Conservation (phyloP, 64 coral and sea anemone genomes). For the Acropora yongei region DNA sequence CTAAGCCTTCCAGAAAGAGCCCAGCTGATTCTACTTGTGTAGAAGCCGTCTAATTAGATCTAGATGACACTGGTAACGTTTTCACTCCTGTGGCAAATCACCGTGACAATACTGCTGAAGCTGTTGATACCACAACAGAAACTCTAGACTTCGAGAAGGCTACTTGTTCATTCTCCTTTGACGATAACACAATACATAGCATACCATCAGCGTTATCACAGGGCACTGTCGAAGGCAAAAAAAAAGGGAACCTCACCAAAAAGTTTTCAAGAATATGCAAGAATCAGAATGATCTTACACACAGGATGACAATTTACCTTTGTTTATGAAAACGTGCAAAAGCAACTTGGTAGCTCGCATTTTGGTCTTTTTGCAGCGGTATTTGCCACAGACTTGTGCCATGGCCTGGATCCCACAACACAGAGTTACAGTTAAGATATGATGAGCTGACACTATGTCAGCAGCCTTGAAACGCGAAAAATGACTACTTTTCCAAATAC, state of each 20-base stretch:
- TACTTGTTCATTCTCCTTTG: not conserved
- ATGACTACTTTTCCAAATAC: conserved; percentile 63
- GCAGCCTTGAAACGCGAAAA: conserved; percentile 25
- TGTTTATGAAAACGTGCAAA: conserved; percentile 5
- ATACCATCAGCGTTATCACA: not conserved
- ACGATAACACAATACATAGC: not conserved
- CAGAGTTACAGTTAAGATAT: conserved; percentile 55
- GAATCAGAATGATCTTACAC: not conserved
- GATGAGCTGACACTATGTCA: conserved; percentile 49
- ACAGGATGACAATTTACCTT: not conserved
- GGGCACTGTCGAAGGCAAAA: no score
- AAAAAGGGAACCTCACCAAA: no score
- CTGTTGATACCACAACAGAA: not conserved
- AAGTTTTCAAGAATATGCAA: no score
- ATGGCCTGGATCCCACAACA: conserved; percentile 42
- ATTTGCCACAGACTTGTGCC: conserved; percentile 72
- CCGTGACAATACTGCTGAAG: not conserved
- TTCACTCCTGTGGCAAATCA: not conserved
- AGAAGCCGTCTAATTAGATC: not conserved
- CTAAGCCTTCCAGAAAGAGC: not conserved
- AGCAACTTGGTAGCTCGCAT: not conserved
- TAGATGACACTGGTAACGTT: not conserved
- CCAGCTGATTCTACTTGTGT: not conserved
- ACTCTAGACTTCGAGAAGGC: not conserved
- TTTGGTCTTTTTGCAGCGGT: conserved; percentile 28